phyloP scores from a whole-genome alignment of 1,140 invertebrate genomes.

The Meloidogyne hapla region DNA sequence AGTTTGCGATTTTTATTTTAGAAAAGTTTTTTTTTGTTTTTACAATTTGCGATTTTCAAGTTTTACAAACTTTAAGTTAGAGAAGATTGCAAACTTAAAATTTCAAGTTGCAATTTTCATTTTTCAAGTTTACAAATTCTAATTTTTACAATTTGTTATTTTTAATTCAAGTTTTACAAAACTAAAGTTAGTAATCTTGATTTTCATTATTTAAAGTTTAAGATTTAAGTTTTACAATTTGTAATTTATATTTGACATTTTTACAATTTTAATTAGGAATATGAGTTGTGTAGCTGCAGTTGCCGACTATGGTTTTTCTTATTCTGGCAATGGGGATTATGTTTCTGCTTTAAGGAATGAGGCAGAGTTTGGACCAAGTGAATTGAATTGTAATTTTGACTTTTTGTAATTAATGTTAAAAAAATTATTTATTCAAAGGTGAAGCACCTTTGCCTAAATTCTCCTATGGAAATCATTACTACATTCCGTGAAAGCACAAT shows the following conservation, averaged over 20 bases:
- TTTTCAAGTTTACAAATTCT: too few species aligned
- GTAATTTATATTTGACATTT: background rate
- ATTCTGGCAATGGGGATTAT: slow-evolving; percentile 50
- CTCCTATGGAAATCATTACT: slow-evolving; percentile 51
- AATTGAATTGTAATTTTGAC: slow-evolving; percentile 41
- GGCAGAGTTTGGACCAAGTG: slow-evolving; percentile 39
- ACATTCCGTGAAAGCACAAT: slow-evolving; percentile 44
- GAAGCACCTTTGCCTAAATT: slow-evolving; percentile 56
- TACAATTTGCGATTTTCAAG: too few species aligned
- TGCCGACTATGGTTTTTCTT: slow-evolving; percentile 50
- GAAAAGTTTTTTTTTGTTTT: slow-evolving; percentile 22
- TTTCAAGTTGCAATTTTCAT: too few species aligned
- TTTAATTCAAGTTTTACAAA: too few species aligned
- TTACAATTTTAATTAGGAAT: slow-evolving; percentile 35
- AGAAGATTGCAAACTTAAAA: too few species aligned
- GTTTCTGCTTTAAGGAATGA: slow-evolving; percentile 37
- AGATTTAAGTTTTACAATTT: background rate
- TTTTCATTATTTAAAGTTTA: too few species aligned
- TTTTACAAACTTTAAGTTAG: too few species aligned
- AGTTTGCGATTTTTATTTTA: background rate
- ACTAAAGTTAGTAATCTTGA: too few species aligned
- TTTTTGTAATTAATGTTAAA: background rate
- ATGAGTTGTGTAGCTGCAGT: slow-evolving; percentile 46
- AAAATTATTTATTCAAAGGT: background rate
- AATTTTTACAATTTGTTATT: too few species aligned